Base-by-base conservation (phyloP, 2,113 vertebrate species). In the Festucalex cinctus region DNA sequence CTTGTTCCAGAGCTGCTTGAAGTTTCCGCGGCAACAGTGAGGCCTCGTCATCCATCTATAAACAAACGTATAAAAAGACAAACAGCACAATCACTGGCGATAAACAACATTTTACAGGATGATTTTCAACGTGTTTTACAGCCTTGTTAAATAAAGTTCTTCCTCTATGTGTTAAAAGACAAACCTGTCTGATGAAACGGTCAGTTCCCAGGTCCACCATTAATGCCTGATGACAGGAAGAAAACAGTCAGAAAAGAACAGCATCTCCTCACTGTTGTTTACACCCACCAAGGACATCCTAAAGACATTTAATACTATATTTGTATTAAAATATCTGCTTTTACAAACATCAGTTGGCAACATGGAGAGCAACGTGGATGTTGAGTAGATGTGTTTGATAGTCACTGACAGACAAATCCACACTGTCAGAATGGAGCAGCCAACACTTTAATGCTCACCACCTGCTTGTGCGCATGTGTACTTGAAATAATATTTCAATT, bases 21-120 rank as follows among this genome's bases (percentile, higher is more conserved):
- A 99, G 71, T 92, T 99, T 99, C 88, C 97, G 94, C 63, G 97
- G 97, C 85, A 99, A 92, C 59, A 99, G 84, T 0, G 95, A 95
- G 81, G 98, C 97, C 85, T 99, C 97, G 54, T 99, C 97, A 74
- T 99, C 97, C 96, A 99, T 96, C 98, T 99, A 77, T 75, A 70
- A 76, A 76, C 86, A 83, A 84, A 61, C 10, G 7, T 35, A 69
- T 57, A 9, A 57, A 17, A 57, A 57, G 54, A 57, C 54, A 80
- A 79, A 73, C 61, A 70, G 19, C 41, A 44, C 43, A 73, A 70
- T 85, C 48, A 77, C 60, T 48, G 57, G 61, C 10, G 57, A 78
- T 83, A 82, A 85, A 89, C 85, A 82, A 51, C 70, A 19, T 5
- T 64, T 68, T 65, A 60, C 24, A 66, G 41, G 65, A 26, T 46